Conservation (phyloP, 1,140 invertebrate species). For the Scaptomyza hsui region DNA sequence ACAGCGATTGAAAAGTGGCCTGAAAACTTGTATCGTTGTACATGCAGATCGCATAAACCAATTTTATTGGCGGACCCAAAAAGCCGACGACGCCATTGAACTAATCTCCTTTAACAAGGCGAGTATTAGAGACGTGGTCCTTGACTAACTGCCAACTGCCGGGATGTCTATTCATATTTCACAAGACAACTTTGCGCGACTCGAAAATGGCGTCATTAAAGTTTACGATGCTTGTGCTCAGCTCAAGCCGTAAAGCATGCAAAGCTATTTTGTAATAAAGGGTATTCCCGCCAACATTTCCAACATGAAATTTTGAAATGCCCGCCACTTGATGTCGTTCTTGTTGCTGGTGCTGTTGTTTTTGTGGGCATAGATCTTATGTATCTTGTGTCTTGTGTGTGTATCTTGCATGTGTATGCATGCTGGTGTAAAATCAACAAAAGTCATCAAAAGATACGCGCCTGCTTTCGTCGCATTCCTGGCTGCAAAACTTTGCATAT, state of each 20-base stretch:
- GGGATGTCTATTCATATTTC: constrained; percentile 78
- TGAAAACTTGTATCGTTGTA: constrained; percentile 48
- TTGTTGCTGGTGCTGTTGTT: constrained; percentile 60
- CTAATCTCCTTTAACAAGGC: constrained; percentile 78
- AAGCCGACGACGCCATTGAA: constrained; percentile 52
- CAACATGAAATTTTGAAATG: constrained; percentile 55
- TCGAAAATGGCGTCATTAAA: constrained; percentile 78
- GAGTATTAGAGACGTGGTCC: constrained; percentile 54
- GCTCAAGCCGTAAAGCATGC: constrained; percentile 70
- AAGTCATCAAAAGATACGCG: constrained; percentile 81
- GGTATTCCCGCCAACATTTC: constrained; percentile 69
- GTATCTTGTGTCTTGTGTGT: background rate
- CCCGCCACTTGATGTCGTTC: constrained; percentile 44
- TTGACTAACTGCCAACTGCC: constrained; percentile 6
- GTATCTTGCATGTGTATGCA: background rate
- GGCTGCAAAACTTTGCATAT: constrained; percentile 75
- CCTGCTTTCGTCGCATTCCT: constrained; percentile 29
- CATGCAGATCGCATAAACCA: constrained; percentile 60
- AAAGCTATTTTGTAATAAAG: constrained; percentile 77
- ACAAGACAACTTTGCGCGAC: constrained; percentile 73
- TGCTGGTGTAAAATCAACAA: constrained; percentile 77
- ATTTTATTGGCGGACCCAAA: constrained; percentile 66
- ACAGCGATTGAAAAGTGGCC: constrained; percentile 78
- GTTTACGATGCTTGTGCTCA: constrained; percentile 70
- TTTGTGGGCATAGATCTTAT: constrained; percentile 51